Evolutionary conservation across 2,888 invertebrate genomes (phyloP), one percentile per base, ranked within the genome.

Genomic region (Trichogramma dendrolimi): DNA sequence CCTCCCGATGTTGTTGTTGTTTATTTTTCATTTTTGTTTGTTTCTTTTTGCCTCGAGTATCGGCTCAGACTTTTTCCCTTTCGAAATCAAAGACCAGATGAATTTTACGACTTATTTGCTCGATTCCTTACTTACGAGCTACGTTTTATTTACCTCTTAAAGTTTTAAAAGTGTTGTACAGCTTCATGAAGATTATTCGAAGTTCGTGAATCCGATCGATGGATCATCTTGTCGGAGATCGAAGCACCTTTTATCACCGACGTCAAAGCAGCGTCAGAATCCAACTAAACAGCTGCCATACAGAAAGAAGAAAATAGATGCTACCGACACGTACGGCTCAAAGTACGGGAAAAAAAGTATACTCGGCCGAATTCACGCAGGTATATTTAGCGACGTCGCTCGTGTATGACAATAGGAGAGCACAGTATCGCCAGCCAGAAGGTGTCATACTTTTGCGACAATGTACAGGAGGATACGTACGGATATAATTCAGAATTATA

Each of bases 401-500:
- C 27, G 2, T 27, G 2, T 27, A 56, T 52, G 55, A 62, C 62
- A 58, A 68, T 52, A 55, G 47, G 56, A 59, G 41, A 59, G 55
- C 54, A 46, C 38, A 46, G 62, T 51, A 44, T 55, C 38, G 67
- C 5, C 48, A 14, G 48, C n/a, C 6, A 4, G 41, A 47, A 40
- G 61, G 61, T 49, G 66, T 68, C 71, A 72, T 70, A 72, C 71
- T 69, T 63, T 67, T 67, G 64, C 66, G 63, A 65, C 68, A 67
- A 69, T 67, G 66, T 55, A 65, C 61, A 66, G 67, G 61, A 75
- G 68, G 62, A 62, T 48, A 75, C 75, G 76, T 71, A 72, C 73
- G 72, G 71, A 73, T 76, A 78, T 77, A 76, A 77, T 75, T 78
- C 75, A 76, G 77, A 76, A 77, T 78, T 77, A 78, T 75, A 75